Percentiles rank a stretch among this genome's conserved stretches.
These are phyloP conservation scores for Nyctibius bracteatus DNA, from an alignment of 2,113 vertebrate species.

Conservation along the genomic window DNA sequence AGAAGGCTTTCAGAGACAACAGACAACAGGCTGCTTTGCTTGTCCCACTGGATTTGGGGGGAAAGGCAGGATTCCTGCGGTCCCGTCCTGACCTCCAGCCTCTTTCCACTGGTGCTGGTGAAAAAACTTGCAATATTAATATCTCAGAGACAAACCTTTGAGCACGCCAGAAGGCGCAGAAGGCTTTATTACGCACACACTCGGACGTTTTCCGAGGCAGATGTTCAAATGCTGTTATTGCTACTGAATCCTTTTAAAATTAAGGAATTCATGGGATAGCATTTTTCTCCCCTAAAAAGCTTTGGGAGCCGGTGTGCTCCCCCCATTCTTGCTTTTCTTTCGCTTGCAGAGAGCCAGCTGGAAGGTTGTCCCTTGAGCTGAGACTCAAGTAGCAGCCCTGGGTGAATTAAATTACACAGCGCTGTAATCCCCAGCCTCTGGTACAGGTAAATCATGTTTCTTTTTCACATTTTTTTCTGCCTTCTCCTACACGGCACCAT, in stretches of 20 bases:
- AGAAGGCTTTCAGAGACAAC: accelerated
- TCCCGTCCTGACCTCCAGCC: background rate
- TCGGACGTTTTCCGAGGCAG: background rate
- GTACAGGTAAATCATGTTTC: background rate
- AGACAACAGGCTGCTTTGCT: background rate
- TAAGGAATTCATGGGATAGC: background rate
- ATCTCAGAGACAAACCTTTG: background rate
- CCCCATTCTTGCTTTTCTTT: background rate
- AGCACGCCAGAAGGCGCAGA: background rate
- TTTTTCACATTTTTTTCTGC: background rate
- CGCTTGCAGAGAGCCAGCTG: background rate
- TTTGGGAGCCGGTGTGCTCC: background rate
- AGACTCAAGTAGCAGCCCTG: background rate
- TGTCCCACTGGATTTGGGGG: background rate
- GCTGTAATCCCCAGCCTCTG: background rate
- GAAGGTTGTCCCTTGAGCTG: background rate
- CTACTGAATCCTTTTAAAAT: background rate
- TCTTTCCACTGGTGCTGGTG: background rate
- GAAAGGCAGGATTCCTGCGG: background rate
- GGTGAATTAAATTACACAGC: background rate
- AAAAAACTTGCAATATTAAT: background rate
- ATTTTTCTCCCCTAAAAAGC: background rate
- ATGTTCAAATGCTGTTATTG: background rate
- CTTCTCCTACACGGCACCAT: background rate
- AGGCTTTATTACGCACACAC: background rate